Evolutionary conservation across 2,113 vertebrate species (phyloP).

Genomic region (Pteronura brasiliensis): DNA sequence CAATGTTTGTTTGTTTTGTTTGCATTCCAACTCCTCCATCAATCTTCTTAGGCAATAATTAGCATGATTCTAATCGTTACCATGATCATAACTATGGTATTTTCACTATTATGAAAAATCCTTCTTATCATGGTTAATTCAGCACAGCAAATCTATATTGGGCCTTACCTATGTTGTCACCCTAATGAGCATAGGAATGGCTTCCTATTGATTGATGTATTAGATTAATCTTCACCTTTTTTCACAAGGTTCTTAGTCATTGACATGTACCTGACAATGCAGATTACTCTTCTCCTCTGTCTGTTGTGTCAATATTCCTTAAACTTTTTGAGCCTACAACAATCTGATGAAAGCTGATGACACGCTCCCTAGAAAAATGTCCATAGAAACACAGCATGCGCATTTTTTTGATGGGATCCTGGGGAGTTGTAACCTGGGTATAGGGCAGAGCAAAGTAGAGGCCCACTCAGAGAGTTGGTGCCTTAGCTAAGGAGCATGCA

Average conservation of each 20-base stretch:
- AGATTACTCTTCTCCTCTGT: conserved; percentile 20
- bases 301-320: background rate
- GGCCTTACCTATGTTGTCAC: background rate
- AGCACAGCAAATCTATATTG: background rate
- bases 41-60: background rate
- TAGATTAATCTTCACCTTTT: background rate
- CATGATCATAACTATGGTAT: background rate
- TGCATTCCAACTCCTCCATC: background rate
- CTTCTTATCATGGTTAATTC: background rate
- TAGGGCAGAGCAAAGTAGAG: background rate
- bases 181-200: background rate
- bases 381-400: background rate
- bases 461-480: background rate
- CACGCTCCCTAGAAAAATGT: background rate
- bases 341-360: background rate
- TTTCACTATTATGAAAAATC: background rate
- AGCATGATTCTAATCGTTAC: background rate
- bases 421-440: background rate
- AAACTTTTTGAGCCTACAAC: background rate
- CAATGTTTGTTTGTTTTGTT: background rate
- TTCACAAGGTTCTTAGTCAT: background rate
- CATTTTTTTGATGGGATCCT: background rate
- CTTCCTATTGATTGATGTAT: background rate
- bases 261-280: background rate
- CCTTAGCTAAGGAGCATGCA: background rate